Evolutionary conservation across 2,888 invertebrate species (phyloP).

Genomic region (Drosophila infuscata): DNA sequence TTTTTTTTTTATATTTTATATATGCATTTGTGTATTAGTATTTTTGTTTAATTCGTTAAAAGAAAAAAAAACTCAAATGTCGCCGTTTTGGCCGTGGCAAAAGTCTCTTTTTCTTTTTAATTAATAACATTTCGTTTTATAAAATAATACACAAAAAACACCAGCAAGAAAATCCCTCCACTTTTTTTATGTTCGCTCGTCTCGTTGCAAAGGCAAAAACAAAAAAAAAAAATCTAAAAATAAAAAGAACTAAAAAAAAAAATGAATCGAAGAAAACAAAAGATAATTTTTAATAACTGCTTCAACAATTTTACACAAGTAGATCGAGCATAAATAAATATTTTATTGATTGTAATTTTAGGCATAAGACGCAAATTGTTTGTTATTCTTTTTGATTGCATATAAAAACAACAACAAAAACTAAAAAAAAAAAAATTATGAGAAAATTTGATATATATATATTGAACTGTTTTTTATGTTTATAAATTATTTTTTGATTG

Average conservation of each 20-base stretch:
- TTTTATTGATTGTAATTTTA: slow-evolving; percentile 62
- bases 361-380: slow-evolving; percentile 69
- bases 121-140: slow-evolving; percentile 14
- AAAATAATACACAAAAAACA: slow-evolving; percentile 41
- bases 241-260: slow-evolving; percentile 17
- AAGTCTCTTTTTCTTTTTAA: slow-evolving; percentile 21
- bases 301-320: slow-evolving; percentile 34
- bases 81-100: slow-evolving; percentile 36
- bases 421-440: slow-evolving; percentile 12
- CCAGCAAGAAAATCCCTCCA: slow-evolving; percentile 51
- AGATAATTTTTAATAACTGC: slow-evolving; percentile 33
- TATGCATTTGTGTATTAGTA: slow-evolving; percentile 46
- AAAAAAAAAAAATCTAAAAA: slow-evolving; percentile 6
- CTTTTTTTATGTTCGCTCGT: slow-evolving; percentile 55
- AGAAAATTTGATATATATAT: slow-evolving; percentile 56
- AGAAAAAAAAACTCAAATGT: slow-evolving; percentile 41
- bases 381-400: slow-evolving; percentile 70
- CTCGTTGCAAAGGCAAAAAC: slow-evolving; percentile 32
- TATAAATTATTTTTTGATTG: slow-evolving; percentile 78
- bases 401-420: slow-evolving; percentile 29
- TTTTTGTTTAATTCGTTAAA: slow-evolving; percentile 48
- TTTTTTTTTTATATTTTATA: slow-evolving; percentile 62
- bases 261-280: slow-evolving; percentile 18
- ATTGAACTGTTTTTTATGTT: slow-evolving; percentile 78
- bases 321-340: slow-evolving; percentile 55